Conservation (phyloP, 2,113 vertebrate genomes). For the Aix galericulata region DNA sequence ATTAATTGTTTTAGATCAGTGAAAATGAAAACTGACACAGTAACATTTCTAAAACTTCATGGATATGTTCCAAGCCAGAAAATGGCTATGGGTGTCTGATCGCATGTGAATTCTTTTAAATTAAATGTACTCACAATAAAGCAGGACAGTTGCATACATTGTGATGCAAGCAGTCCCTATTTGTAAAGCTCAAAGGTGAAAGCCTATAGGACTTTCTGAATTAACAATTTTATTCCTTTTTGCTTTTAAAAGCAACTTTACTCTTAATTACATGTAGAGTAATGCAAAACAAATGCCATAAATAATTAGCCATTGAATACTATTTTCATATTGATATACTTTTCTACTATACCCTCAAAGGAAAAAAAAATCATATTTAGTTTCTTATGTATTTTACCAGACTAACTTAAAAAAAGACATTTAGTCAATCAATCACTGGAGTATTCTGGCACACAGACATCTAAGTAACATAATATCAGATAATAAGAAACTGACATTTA, state of each 20-base stretch:
- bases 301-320: neutral
- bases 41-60: neutral
- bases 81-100: neutral
- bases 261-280: neutral
- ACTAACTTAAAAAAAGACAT: slow-evolving; percentile 5
- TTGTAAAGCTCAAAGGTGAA: neutral
- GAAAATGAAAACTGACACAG: neutral
- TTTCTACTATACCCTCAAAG: neutral
- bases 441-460: slow-evolving; percentile 30
- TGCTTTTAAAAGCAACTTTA: neutral
- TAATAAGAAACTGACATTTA: slow-evolving; percentile 45
- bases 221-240: neutral
- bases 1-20: neutral
- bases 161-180: neutral
- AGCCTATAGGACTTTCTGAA: neutral
- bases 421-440: slow-evolving; percentile 30
- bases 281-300: neutral
- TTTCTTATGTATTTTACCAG: neutral
- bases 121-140: neutral
- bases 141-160: neutral
- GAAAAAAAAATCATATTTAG: neutral
- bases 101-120: neutral
- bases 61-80: neutral
- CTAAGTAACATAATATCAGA: slow-evolving; percentile 42
- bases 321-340: neutral